Percentiles rank a stretch among this genome's conserved stretches.
phyloP scores from a whole-genome alignment of 2,888 invertebrate genomes.

The Polyploca ridens region DNA sequence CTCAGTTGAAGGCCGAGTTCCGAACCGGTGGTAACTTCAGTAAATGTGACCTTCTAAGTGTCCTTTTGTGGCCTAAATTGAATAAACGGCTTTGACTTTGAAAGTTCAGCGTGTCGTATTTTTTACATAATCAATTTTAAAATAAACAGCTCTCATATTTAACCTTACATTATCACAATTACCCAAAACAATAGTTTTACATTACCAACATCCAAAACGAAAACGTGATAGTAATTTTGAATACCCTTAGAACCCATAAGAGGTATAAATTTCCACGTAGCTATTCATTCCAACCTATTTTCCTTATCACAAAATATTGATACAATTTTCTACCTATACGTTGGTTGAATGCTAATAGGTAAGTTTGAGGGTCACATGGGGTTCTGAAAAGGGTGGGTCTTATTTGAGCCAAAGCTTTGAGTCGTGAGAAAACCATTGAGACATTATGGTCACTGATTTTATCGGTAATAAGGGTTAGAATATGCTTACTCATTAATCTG shows the following conservation, averaged over 20 bases:
- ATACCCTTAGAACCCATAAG: not conserved
- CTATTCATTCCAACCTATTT: not conserved
- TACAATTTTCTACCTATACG: not conserved
- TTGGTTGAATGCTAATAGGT: not conserved
- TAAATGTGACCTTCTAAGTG: too few species aligned
- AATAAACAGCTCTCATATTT: too few species aligned
- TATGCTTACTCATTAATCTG: too few species aligned
- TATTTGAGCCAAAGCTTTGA: not conserved
- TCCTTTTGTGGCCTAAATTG: too few species aligned
- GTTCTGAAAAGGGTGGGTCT: not conserved
- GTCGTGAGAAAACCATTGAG: not conserved
- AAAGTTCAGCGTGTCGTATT: too few species aligned
- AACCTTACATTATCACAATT: not conserved
- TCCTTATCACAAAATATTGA: slow-evolving; percentile 12
- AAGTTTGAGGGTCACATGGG: not conserved
- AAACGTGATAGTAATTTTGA: not conserved
- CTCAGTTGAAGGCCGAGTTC: too few species aligned
- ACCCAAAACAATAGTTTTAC: not conserved
- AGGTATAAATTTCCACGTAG: not conserved
- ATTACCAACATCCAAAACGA: not conserved
- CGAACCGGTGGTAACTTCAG: too few species aligned
- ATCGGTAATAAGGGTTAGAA: not conserved
- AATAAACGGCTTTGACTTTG: too few species aligned
- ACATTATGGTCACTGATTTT: not conserved
- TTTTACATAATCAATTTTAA: too few species aligned